Evolutionary conservation across 2,888 invertebrate genomes (phyloP).

Genomic region (Argyresthia albistria): DNA sequence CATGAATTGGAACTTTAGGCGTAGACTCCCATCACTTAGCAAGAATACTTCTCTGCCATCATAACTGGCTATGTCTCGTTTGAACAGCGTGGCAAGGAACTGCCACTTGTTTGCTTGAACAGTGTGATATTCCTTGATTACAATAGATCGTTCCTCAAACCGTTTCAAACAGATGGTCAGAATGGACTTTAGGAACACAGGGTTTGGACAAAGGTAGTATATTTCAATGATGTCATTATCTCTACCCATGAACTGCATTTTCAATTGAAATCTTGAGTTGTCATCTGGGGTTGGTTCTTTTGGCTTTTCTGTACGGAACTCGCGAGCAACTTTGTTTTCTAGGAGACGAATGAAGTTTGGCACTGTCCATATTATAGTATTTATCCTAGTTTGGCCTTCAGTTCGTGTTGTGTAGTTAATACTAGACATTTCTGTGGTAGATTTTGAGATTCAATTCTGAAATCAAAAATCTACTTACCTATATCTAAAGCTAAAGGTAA

Average conservation of each 20-base stretch:
- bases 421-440: slow-evolving; percentile 22
- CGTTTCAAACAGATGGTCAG: slow-evolving; percentile 51
- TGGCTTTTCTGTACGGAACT: slow-evolving; percentile 45
- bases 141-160: slow-evolving; percentile 54
- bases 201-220: slow-evolving; percentile 45
- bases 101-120: slow-evolving; percentile 61
- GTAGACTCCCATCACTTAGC: slow-evolving; percentile 48
- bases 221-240: slow-evolving; percentile 57
- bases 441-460: neutral
- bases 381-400: slow-evolving; percentile 54
- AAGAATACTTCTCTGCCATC: slow-evolving; percentile 45
- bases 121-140: slow-evolving; percentile 53
- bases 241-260: slow-evolving; percentile 54
- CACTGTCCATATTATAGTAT: slow-evolving; percentile 55
- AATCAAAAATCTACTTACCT: no score
- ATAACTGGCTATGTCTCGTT: slow-evolving; percentile 43
- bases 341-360: slow-evolving; percentile 44
- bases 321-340: slow-evolving; percentile 40
- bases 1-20: slow-evolving; percentile 55
- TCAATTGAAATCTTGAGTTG: slow-evolving; percentile 45
- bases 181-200: slow-evolving; percentile 51
- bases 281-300: slow-evolving; percentile 26
- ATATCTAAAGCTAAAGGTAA: no score
- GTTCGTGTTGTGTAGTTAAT: slow-evolving; percentile 47
- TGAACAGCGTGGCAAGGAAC: slow-evolving; percentile 51